These are phyloP conservation scores for Umimayanthus kanabou DNA, from an alignment of 92 coral and sea anemone genomes.

Conservation along the genomic window DNA sequence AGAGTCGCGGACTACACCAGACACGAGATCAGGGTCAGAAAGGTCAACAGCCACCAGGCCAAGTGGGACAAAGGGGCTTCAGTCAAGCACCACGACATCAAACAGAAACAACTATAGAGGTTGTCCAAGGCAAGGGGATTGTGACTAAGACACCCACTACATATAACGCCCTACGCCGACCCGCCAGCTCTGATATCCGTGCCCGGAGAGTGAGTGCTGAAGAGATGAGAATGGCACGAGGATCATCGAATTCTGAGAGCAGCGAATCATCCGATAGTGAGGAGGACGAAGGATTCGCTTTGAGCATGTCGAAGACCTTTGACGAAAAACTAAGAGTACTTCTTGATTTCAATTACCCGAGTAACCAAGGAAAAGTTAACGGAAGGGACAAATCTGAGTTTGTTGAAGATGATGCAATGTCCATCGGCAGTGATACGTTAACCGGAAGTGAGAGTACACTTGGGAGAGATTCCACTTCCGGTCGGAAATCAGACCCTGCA, in stretches of 20 bases:
- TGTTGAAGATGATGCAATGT: conserved; percentile 45
- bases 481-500: conserved; percentile 25
- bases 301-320: conserved; percentile 88
- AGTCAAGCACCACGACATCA: conserved; percentile 21
- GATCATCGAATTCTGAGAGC: conserved; percentile 69
- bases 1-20: not conserved
- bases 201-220: conserved; percentile 73
- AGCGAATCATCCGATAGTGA: conserved; percentile 91
- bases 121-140: conserved; percentile 79
- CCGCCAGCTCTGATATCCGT: conserved; percentile 80
- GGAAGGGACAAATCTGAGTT: conserved; percentile 39
- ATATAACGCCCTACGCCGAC: conserved; percentile 69
- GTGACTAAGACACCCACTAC: conserved; percentile 58
- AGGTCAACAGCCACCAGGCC: conserved; percentile 28
- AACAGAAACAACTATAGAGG: conserved; percentile 64
- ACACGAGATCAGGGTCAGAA: conserved; percentile 31
- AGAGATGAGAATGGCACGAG: conserved; percentile 60
- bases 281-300: conserved; percentile 63
- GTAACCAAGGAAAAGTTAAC: conserved; percentile 22
- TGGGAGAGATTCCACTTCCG: conserved; percentile 3
- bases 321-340: conserved; percentile 89
- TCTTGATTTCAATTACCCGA: conserved; percentile 65
- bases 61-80: not conserved
- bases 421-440: conserved; percentile 30
- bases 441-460: conserved; percentile 8